A percentile compares a stretch with the other conserved stretches of the same genome.
Evolutionary conservation across 2,888 invertebrate species (phyloP).

Genomic region (Melitaea athalia): DNA sequence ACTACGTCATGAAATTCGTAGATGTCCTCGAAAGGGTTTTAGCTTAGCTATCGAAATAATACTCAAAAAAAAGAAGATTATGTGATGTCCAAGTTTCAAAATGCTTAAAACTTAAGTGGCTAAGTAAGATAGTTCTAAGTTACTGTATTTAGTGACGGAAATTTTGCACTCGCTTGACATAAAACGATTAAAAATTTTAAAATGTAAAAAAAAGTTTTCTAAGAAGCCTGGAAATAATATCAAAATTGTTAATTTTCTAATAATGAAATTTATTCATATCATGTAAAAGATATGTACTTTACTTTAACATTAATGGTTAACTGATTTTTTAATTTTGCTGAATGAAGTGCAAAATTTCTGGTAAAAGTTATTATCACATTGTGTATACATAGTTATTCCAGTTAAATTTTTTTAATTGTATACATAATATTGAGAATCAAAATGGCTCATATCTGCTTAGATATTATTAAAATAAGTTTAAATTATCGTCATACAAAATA

Average conservation of each 20-base stretch:
- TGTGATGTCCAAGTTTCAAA: slow-evolving; percentile 62
- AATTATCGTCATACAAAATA: slow-evolving; percentile 21
- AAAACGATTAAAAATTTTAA: slow-evolving; percentile 11
- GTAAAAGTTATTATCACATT: slow-evolving; percentile 60
- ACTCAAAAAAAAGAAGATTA: slow-evolving; percentile 63
- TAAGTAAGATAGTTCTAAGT: slow-evolving; percentile 68
- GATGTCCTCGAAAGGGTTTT: slow-evolving; percentile 26
- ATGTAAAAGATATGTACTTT: background rate
- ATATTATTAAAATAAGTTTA: slow-evolving; percentile 51
- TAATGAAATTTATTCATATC: background rate
- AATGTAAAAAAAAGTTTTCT: slow-evolving; percentile 19
- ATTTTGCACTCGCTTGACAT: slow-evolving; percentile 42
- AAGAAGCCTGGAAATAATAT: background rate
- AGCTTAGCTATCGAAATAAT: slow-evolving; percentile 58
- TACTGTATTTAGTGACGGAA: slow-evolving; percentile 53
- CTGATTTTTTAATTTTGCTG: background rate
- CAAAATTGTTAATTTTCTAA: background rate
- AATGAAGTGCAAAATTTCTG: slow-evolving; percentile 47
- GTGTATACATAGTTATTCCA: slow-evolving; percentile 64
- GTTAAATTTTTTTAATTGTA: slow-evolving; percentile 55
- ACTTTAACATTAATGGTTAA: background rate
- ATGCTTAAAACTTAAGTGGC: slow-evolving; percentile 76
- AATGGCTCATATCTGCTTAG: slow-evolving; percentile 76
- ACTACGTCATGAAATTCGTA: slow-evolving; percentile 8
- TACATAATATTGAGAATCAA: slow-evolving; percentile 62